These are phyloP conservation scores for Encarsia formosa DNA, from an alignment of 2,888 invertebrate genomes.

Conservation along the genomic window DNA sequence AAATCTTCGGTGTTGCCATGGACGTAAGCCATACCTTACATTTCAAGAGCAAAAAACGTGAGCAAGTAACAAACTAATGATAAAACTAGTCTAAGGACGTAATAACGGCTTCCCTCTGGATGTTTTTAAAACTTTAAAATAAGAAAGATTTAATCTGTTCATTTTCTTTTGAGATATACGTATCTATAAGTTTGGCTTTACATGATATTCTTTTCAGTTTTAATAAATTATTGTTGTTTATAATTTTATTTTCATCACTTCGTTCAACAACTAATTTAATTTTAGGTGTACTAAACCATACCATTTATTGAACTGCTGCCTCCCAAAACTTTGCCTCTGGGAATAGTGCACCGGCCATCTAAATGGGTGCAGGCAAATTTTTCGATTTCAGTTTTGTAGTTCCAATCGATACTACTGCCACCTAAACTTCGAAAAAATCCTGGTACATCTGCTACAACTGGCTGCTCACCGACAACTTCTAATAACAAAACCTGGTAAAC, in stretches of 20 bases:
- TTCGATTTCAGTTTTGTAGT: background rate
- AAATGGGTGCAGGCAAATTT: background rate
- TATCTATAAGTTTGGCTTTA: too few relatives aligned
- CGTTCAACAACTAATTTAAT: too few relatives aligned
- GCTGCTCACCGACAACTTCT: slow-evolving; percentile 6
- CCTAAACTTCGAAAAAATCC: background rate
- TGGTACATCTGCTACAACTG: background rate
- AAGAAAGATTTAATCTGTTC: too few relatives aligned
- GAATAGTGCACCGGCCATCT: background rate
- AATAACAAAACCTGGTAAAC: slow-evolving; percentile 5
- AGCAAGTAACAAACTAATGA: too few relatives aligned
- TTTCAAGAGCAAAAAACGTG: too few relatives aligned
- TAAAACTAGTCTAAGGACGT: too few relatives aligned
- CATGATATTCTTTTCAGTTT: too few relatives aligned
- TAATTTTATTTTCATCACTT: background rate
- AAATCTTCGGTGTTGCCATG: background rate
- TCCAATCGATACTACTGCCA: background rate
- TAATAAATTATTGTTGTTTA: too few relatives aligned
- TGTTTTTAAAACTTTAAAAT: too few relatives aligned
- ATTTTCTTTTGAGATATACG: too few relatives aligned
- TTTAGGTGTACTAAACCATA: too few relatives aligned
- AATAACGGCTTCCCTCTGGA: too few relatives aligned
- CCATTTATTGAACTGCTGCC: background rate
- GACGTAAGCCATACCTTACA: background rate
- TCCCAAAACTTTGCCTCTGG: slow-evolving; percentile 4